These are phyloP conservation scores for Scatophagus argus DNA, from an alignment of 2,113 vertebrate species.

Conservation along the genomic window DNA sequence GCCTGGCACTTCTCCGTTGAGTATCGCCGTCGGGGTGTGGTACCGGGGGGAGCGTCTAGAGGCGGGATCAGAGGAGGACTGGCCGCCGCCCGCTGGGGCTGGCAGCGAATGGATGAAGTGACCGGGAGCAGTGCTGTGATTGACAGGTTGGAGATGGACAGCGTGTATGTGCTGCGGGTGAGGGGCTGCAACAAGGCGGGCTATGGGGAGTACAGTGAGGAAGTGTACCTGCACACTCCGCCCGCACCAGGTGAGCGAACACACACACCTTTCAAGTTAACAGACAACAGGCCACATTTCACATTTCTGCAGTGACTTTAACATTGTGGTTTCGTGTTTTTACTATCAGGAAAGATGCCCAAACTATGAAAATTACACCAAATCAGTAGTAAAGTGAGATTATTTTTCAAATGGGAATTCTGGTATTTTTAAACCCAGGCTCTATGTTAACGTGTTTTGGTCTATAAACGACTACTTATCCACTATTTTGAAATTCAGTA, in stretches of 20 bases:
- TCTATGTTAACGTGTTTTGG: too few relatives aligned
- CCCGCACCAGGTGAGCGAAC: slow-evolving; percentile 90
- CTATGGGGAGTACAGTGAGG: slow-evolving; percentile 95
- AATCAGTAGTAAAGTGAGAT: not conserved
- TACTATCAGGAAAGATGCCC: not conserved
- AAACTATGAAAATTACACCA: not conserved
- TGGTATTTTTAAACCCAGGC: too few relatives aligned
- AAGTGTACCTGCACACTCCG: slow-evolving; percentile 95
- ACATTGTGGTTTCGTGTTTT: not conserved
- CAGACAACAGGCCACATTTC: not conserved
- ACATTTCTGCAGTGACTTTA: not conserved
- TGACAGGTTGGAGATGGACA: slow-evolving; percentile 92
- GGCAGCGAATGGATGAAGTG: slow-evolving; percentile 94
- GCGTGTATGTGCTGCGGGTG: slow-evolving; percentile 93
- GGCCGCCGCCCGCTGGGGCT: slow-evolving; percentile 90
- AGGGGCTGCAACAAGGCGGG: slow-evolving; percentile 95
- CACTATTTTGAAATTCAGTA: too few relatives aligned
- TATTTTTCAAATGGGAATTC: too few relatives aligned
- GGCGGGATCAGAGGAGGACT: slow-evolving; percentile 86
- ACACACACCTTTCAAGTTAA: not conserved
- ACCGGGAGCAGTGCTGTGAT: slow-evolving; percentile 90
- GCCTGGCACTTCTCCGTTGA: slow-evolving; percentile 96
- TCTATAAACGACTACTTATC: too few relatives aligned
- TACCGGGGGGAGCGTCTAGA: slow-evolving; percentile 80
- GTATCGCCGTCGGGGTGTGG: slow-evolving; percentile 90